Evolutionary conservation across 2,113 vertebrate genomes (phyloP).

Genomic region (Mastomys natalensis): DNA sequence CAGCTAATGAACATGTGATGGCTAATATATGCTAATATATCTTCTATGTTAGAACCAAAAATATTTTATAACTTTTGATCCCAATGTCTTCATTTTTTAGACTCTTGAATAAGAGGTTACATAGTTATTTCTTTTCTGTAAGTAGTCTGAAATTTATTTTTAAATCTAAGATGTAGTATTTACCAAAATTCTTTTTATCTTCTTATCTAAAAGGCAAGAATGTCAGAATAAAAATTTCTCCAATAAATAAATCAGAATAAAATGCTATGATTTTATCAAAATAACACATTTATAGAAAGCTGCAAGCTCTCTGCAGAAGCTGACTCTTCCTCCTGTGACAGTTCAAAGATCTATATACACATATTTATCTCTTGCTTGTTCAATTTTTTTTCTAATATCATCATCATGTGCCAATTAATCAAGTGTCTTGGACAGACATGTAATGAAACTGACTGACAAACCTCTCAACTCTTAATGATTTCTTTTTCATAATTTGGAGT

Average conservation of each 20-base stretch:
- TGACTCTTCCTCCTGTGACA: background rate
- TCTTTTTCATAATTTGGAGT: background rate
- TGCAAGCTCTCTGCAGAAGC: background rate
- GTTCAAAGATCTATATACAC: background rate
- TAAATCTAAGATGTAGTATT: constrained; percentile 46
- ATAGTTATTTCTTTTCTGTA: constrained; percentile 32
- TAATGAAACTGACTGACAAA: background rate
- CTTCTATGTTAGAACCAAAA: constrained; percentile 23
- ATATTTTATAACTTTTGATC: constrained; percentile 7
- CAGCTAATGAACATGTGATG: background rate
- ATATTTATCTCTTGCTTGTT: background rate
- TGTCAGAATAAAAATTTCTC: constrained; percentile 19
- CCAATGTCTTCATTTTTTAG: constrained; percentile 4
- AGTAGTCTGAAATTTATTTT: constrained; percentile 39
- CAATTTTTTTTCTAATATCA: background rate
- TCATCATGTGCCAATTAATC: background rate
- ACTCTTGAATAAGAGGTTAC: background rate
- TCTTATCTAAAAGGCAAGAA: constrained; percentile 16
- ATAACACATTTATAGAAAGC: background rate
- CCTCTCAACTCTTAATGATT: background rate
- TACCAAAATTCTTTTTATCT: constrained; percentile 23
- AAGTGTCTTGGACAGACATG: background rate
- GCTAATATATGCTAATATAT: background rate
- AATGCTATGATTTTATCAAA: background rate
- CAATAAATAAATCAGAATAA: constrained; percentile 32